Evolutionary conservation across 2,888 invertebrate genomes (phyloP), one percentile per base, ranked within the genome.

Genomic region (Troides helena): DNA sequence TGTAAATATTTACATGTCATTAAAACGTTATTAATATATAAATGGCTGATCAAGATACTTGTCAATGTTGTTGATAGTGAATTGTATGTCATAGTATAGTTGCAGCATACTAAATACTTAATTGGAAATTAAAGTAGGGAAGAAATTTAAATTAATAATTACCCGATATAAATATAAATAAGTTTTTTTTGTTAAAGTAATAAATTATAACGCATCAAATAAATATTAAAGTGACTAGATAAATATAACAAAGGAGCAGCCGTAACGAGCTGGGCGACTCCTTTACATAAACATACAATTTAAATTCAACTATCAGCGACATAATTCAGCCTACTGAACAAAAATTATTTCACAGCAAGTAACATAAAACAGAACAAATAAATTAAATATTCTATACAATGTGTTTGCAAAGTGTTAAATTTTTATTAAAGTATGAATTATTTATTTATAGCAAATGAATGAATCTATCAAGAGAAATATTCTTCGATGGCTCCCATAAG

Each of bases 231-330:
- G 58, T 23, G 50, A 25, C 59, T 25, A 62, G 66, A 66, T 66
- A 70, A 70, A 50, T 59, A 59, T 67, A 66, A 67, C 62, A 67
- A 66, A 70, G 66, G 59, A 63, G n/a, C 62, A 36, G 65, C 30
- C 43, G 53, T 60, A 62, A 59, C 39, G 59, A 62, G 10, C 53
- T 30, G 62, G 57, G 63, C 53, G 65, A 62, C 63, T 72, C 67
- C 62, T 76, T 76, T 74, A 72, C 76, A 77, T 77, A 75, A 77
- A 76, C 67, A 62, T 71, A 71, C 73, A 59, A 76, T 77, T 76
- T 75, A 72, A 75, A 76, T 75, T 76, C 76, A 74, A 74, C 74
- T 74, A 74, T 74, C 72, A 68, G 65, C 21, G 56, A 67, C 70
- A 72, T 70, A 71, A 69, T 65, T 72, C 72, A 71, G 23, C 43